Percentiles rank a stretch among this genome's conserved stretches.
Evolutionary conservation across 64 coral and sea anemone species (phyloP).

Genomic region (Montipora capricornis): DNA sequence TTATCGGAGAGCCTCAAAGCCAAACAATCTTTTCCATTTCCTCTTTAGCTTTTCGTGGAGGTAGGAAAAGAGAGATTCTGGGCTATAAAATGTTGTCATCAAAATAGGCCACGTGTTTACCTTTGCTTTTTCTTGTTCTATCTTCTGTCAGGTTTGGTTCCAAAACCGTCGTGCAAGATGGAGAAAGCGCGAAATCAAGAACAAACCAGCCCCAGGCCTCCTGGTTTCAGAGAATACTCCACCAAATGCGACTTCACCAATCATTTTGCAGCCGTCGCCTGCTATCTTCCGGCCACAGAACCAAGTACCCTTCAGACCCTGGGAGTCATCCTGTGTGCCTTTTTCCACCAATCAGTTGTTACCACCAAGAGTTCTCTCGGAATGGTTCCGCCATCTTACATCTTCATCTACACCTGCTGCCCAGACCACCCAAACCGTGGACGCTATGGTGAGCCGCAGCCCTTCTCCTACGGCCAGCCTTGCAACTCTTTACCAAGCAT

Average conservation of each 20-base stretch:
- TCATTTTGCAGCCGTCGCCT: background rate
- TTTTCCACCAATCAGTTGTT: background rate
- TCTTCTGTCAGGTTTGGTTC: constrained; percentile 73
- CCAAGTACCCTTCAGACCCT: background rate
- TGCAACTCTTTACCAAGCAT: background rate
- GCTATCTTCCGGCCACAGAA: background rate
- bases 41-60: no score
- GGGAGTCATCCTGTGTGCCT: constrained; percentile 2
- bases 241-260: background rate
- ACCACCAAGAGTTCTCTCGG: background rate
- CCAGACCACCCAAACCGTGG: background rate
- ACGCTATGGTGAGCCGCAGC: background rate
- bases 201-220: constrained; percentile 63
- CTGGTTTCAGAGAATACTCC: background rate
- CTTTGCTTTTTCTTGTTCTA: no score
- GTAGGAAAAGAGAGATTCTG: no score
- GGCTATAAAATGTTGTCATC: no score
- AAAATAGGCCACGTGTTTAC: no score
- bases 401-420: background rate
- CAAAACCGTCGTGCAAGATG: constrained; percentile 77
- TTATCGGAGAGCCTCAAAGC: no score
- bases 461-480: background rate
- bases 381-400: background rate
- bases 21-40: no score
- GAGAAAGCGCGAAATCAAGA: constrained; percentile 64